Conservation (phyloP, 2,888 invertebrate genomes). For the Dasysyrphus tricinctus region DNA sequence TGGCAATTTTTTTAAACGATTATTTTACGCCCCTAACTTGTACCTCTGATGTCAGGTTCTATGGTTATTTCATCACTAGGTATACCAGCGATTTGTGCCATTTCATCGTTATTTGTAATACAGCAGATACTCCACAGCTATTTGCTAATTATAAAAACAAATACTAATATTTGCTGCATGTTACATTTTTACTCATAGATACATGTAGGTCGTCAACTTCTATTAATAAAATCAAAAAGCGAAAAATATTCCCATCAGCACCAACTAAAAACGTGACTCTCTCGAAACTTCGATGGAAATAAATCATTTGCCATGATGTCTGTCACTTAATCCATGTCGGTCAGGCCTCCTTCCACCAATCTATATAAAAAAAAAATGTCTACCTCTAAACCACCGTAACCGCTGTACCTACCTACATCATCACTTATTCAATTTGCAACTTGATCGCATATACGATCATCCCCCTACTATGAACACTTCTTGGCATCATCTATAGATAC, state of each 20-base stretch:
- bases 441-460: conserved; percentile 30
- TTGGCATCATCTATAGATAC: background rate
- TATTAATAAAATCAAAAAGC: conserved; percentile 16
- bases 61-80: too few species aligned
- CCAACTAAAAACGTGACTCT: conserved; percentile 52
- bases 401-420: conserved; percentile 12
- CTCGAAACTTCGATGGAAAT: conserved; percentile 29
- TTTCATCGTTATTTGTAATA: background rate
- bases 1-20: too few species aligned
- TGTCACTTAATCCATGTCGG: conserved; percentile 56
- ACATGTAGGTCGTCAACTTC: conserved; percentile 17
- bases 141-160: conserved; percentile 39
- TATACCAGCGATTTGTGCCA: background rate
- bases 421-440: conserved; percentile 68
- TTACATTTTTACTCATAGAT: conserved; percentile 11
- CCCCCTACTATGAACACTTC: conserved; percentile 8
- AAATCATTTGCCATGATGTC: conserved; percentile 10
- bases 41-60: background rate
- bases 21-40: too few species aligned
- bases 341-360: conserved; percentile 35
- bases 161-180: background rate
- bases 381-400: too few species aligned
- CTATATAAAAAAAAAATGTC: background rate
- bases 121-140: background rate
- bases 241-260: background rate